phyloP scores from a whole-genome alignment of 2,888 invertebrate species.

The Mythimna impura region DNA sequence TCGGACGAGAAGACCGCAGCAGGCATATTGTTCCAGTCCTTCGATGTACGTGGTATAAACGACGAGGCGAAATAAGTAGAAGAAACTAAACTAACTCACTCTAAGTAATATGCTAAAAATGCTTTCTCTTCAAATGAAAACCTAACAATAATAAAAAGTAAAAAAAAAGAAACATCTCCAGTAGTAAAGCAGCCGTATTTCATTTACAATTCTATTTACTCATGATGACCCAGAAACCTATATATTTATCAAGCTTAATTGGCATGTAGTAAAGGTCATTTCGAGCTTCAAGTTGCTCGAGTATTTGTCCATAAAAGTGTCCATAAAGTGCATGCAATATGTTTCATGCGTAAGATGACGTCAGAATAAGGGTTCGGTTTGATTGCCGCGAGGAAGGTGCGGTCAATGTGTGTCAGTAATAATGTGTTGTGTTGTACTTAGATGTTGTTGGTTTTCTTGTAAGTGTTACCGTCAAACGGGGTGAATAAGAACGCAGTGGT shows the following conservation, averaged over 20 bases:
- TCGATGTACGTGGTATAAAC: too few species aligned
- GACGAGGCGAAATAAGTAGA: too few species aligned
- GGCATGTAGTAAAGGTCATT: constrained; percentile 39
- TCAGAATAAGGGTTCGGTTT: constrained; percentile 41
- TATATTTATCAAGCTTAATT: constrained; percentile 60
- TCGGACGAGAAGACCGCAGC: too few species aligned
- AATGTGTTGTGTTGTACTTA: constrained; percentile 8
- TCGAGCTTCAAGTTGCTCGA: constrained; percentile 42
- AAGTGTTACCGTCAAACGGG: neutral
- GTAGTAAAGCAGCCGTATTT: neutral
- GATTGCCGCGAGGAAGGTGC: constrained; percentile 35
- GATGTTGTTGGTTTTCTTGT: neutral
- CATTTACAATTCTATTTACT: constrained; percentile 43
- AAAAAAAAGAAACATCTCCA: neutral
- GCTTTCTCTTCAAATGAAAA: neutral
- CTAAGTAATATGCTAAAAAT: too few species aligned
- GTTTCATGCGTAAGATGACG: constrained; percentile 54
- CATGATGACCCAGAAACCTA: constrained; percentile 54
- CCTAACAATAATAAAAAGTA: neutral
- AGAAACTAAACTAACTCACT: too few species aligned
- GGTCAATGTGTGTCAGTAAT: constrained; percentile 26
- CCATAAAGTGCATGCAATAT: constrained; percentile 61
- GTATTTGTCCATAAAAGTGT: constrained; percentile 57
- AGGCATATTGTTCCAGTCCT: too few species aligned
- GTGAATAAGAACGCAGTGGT: too few species aligned